Percentiles rank a stretch among this genome's conserved stretches.
These are phyloP conservation scores for Mycalesis mineus DNA, from an alignment of 2,888 invertebrate species.

Conservation along the genomic window DNA sequence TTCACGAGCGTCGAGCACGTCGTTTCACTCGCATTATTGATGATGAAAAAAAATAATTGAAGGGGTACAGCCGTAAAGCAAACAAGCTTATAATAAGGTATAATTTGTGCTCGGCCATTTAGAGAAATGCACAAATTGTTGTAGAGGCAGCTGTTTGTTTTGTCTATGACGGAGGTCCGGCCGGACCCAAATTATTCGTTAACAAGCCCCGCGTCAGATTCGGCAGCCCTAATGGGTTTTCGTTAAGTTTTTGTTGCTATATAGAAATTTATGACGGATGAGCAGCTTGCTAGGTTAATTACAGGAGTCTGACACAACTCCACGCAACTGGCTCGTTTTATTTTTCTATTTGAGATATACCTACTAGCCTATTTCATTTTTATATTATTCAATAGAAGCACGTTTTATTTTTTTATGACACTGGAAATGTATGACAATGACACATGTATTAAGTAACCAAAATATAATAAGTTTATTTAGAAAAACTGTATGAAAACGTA, in stretches of 20 bases:
- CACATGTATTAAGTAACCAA: no score
- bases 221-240: slow-evolving; percentile 78
- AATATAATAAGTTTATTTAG: no score
- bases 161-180: slow-evolving; percentile 77
- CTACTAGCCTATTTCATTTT: neutral
- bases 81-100: slow-evolving; percentile 79
- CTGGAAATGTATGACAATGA: no score
- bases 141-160: slow-evolving; percentile 75
- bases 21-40: slow-evolving; percentile 64
- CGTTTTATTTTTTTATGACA: neutral
- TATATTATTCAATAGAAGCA: no score
- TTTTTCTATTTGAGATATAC: slow-evolving; percentile 1
- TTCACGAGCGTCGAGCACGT: slow-evolving; percentile 58
- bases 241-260: slow-evolving; percentile 74
- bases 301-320: slow-evolving; percentile 52
- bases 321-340: slow-evolving; percentile 29
- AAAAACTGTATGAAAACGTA: no score
- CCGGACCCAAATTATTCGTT: slow-evolving; percentile 71
- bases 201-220: slow-evolving; percentile 78
- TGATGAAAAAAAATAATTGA: slow-evolving; percentile 76
- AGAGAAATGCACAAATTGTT: slow-evolving; percentile 77
- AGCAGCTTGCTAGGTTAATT: slow-evolving; percentile 62
- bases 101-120: slow-evolving; percentile 78
- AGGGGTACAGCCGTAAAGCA: slow-evolving; percentile 77
- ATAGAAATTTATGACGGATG: slow-evolving; percentile 67